Evolutionary conservation across 2,113 vertebrate genomes (phyloP).

Genomic region (Austrofundulus limnaeus): DNA sequence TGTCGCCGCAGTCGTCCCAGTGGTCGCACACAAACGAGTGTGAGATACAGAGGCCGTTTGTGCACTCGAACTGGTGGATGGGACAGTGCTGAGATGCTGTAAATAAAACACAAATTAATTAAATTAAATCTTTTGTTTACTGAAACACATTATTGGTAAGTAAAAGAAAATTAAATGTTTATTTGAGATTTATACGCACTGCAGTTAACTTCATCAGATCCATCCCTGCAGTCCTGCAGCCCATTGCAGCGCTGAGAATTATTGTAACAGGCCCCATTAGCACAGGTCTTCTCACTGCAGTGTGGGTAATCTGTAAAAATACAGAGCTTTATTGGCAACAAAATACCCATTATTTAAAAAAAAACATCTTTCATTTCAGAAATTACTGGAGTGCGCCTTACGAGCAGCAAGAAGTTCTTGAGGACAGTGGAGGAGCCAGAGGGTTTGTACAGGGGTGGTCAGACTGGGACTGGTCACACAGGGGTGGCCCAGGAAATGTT

Average conservation of each 20-base stretch:
- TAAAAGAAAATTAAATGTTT: no score
- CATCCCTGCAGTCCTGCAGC: constrained; percentile 73
- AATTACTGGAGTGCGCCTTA: no score
- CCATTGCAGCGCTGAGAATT: constrained; percentile 75
- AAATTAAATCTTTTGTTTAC: no score
- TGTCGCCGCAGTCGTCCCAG: constrained; percentile 77
- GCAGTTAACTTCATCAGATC: constrained; percentile 78
- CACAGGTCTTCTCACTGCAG: constrained; percentile 73
- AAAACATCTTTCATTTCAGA: background rate
- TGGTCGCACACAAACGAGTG: constrained; percentile 73
- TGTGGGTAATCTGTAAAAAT: constrained; percentile 67
- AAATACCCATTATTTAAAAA: background rate
- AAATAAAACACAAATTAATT: constrained; percentile 11
- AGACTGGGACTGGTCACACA: no score
- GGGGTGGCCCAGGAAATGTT: no score
- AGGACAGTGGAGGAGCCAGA: no score
- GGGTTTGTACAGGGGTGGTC: no score
- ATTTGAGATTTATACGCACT: constrained; percentile 56
- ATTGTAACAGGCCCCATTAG: constrained; percentile 76
- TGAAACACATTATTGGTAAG: no score
- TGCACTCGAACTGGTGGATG: constrained; percentile 70
- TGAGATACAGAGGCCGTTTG: constrained; percentile 72
- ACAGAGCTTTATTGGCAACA: background rate
- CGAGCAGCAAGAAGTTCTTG: no score
- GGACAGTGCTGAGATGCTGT: constrained; percentile 61